These are phyloP conservation scores for Aythya baeri DNA, from an alignment of 2,113 vertebrate genomes.

Conservation along the genomic window DNA sequence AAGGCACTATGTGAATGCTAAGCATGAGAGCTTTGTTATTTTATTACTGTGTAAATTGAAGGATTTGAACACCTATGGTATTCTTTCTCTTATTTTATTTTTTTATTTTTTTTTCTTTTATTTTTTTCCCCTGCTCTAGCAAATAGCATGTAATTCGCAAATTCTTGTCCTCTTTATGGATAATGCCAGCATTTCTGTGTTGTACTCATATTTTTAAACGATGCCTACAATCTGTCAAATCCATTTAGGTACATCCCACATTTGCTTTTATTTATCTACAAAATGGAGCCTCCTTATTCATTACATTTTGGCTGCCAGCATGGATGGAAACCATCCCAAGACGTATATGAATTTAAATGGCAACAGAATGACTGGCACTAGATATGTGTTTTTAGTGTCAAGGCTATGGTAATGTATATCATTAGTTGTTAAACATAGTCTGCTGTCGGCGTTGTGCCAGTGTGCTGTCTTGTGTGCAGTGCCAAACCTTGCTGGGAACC, in stretches of 20 bases:
- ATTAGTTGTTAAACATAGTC: constrained; percentile 74
- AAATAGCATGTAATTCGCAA: background rate
- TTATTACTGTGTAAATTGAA: background rate
- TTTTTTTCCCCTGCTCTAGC: background rate
- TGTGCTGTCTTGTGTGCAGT: background rate
- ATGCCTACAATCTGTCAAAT: constrained; percentile 42
- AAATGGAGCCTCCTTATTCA: constrained; percentile 53
- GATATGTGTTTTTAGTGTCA: constrained; percentile 73
- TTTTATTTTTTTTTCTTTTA: background rate
- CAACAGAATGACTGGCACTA: constrained; percentile 67
- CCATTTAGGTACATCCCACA: constrained; percentile 39
- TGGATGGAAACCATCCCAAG: constrained; percentile 67
- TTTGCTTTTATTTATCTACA: constrained; percentile 70
- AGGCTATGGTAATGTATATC: constrained; percentile 69
- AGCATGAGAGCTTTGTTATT: background rate
- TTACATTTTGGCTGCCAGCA: constrained; percentile 51
- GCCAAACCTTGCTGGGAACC: constrained; percentile 65
- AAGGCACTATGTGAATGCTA: background rate
- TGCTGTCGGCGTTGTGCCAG: constrained; percentile 51
- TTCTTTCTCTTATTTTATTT: background rate
- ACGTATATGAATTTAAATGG: constrained; percentile 57
- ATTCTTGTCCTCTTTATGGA: background rate
- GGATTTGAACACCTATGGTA: background rate
- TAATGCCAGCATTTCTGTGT: constrained; percentile 36
- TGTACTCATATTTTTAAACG: constrained; percentile 33